Evolutionary conservation across 2,888 invertebrate species (phyloP).

Genomic region (Epinotia nisella): DNA sequence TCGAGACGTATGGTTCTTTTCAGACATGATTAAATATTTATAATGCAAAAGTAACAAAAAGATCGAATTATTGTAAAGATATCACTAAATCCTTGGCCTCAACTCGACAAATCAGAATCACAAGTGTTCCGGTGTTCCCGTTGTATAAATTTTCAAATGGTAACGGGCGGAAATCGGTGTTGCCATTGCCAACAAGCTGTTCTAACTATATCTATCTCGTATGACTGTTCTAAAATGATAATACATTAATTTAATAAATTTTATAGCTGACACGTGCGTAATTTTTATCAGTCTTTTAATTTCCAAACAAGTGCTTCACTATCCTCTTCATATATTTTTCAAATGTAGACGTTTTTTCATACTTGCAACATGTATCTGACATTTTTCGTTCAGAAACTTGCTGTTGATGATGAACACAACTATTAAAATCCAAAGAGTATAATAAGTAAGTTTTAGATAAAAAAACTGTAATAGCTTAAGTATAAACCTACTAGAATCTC

Average conservation of each 20-base stretch:
- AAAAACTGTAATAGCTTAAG: not conserved
- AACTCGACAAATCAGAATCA: conserved; percentile 4
- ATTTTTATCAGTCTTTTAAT: not conserved
- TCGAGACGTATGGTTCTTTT: conserved; percentile 84
- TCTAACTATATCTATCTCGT: not conserved
- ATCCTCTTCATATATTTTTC: not conserved
- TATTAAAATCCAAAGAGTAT: no score
- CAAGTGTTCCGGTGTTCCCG: no score
- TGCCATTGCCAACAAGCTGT: conserved; percentile 29
- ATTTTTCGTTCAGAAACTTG: conserved; percentile 7
- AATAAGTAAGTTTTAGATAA: not conserved
- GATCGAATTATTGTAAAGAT: not conserved
- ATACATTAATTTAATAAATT: not conserved
- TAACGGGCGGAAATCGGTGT: conserved; percentile 24
- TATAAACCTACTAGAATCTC: not conserved
- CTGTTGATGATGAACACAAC: no score
- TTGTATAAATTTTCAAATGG: conserved; percentile 18
- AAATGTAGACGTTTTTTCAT: not conserved
- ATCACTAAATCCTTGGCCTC: not conserved
- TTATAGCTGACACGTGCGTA: not conserved
- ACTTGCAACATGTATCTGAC: not conserved
- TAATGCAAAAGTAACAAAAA: not conserved
- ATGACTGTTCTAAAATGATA: no score
- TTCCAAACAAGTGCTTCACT: no score
- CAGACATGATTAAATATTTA: conserved; percentile 81